Conservation (phyloP, 2,113 vertebrate species). For the Sinocyclocheilus anophthalmus region DNA sequence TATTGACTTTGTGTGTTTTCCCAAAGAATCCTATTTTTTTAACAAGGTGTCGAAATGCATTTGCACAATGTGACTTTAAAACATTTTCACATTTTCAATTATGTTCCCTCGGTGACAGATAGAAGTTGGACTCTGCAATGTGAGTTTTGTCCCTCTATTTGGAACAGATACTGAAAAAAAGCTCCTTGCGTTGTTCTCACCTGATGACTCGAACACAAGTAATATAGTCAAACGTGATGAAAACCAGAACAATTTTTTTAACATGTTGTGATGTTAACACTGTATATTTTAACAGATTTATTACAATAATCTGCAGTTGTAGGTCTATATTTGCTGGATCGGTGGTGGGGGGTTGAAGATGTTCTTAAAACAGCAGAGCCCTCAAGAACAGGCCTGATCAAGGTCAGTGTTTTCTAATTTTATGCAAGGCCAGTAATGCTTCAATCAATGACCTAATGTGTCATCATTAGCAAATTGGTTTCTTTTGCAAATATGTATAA, state of each 20-base stretch:
- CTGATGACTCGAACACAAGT: conserved; percentile 80
- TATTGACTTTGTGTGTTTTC: too few species aligned
- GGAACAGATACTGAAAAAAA: conserved; percentile 78
- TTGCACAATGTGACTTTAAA: not conserved
- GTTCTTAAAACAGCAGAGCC: conserved; percentile 80
- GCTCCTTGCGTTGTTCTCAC: conserved; percentile 87
- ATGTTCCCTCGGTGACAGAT: conserved; percentile 70
- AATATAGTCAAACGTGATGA: not conserved
- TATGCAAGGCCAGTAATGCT: not conserved
- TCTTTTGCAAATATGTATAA: not conserved
- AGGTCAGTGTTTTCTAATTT: conserved; percentile 69
- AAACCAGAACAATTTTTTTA: not conserved
- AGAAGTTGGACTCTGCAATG: conserved; percentile 77
- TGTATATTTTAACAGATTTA: not conserved
- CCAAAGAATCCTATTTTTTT: too few species aligned
- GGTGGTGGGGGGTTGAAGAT: conserved; percentile 88
- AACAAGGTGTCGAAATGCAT: not conserved
- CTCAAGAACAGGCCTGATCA: conserved; percentile 78
- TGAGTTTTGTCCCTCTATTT: conserved; percentile 84
- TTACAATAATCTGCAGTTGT: conserved; percentile 72
- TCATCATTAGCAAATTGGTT: not conserved
- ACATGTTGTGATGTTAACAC: not conserved
- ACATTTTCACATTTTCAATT: not conserved
- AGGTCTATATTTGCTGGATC: conserved; percentile 83
- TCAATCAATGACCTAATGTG: not conserved